Conservation (phyloP, 2,888 invertebrate genomes). For the Cheilosia variabilis region DNA sequence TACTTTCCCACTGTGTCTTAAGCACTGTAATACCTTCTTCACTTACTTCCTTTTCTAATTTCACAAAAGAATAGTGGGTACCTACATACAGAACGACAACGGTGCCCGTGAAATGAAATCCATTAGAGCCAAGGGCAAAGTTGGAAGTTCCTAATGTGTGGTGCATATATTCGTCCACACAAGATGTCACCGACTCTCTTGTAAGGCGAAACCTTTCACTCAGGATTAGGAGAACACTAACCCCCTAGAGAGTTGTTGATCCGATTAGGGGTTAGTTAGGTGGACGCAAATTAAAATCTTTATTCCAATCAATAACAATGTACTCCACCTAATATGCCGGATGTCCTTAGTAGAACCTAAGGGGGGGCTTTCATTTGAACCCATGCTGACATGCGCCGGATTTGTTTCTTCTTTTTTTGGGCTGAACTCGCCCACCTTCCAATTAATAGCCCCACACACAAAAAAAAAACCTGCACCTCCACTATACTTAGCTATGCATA, state of each 20-base stretch:
- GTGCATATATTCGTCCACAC: conserved; percentile 22
- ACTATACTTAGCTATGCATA: conserved; percentile 52
- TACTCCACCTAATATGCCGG: conserved; percentile 28
- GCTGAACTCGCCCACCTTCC: conserved; percentile 18
- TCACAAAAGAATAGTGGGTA: too few relatives aligned
- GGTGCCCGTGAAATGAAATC: neutral
- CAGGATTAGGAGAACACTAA: conserved; percentile 43
- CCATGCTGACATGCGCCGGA: conserved; percentile 47
- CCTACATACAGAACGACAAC: neutral
- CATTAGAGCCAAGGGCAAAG: conserved; percentile 60
- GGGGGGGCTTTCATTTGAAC: conserved; percentile 21
- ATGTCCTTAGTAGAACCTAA: conserved; percentile 47
- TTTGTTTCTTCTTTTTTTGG: neutral
- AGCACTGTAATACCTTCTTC: conserved; percentile 25
- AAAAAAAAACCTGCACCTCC: conserved; percentile 21
- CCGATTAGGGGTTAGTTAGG: conserved; percentile 54
- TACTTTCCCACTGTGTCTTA: conserved; percentile 6
- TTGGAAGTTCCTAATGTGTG: conserved; percentile 48
- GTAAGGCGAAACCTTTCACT: conserved; percentile 47
- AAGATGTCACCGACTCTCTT: conserved; percentile 41
- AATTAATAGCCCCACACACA: conserved; percentile 55
- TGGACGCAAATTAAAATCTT: conserved; percentile 16
- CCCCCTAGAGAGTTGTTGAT: conserved; percentile 38
- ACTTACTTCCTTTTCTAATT: conserved; percentile 14
- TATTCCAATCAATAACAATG: conserved; percentile 28